Evolutionary conservation across 2,797 vertebrate species (phyloP), one percentile per base, ranked within the genome.

Genomic region (Pipistrellus kuhlii): DNA sequence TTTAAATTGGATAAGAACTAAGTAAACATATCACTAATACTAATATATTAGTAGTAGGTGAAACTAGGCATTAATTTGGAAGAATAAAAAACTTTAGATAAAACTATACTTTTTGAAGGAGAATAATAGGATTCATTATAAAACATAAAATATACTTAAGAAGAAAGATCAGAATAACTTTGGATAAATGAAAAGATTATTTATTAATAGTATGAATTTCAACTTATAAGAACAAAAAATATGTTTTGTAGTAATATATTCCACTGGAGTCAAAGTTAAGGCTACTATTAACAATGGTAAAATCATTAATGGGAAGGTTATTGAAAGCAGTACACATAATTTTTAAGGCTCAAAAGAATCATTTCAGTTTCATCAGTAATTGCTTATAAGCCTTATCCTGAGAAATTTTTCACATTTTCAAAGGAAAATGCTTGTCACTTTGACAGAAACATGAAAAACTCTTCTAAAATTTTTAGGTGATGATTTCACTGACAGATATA

Each of bases 241-340:
- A 55, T 93, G 78, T 46, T 91, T 85, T 73, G 32, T 80, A 85
- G 32, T 17, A 7, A 72, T 75, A 92, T 87, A 95, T 91, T 96
- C 95, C 80, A 95, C 44, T 64, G 64, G n/a, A 94, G 23, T 94
- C 25, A 44, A 90, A 86, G 46, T 93, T 94, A 97, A 94, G 46
- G 64, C 51, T 88, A 12, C n/a, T n/a, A 94, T 95, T 96, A 96
- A 92, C 72, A 93, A 30, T 93, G 55, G 82, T 96, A 82, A n/a
- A 89, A 66, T 90, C 90, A 77, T 95, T 96, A 96, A 88, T 23
- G 35, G 44, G 62, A 96, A 8, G 41, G 17, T 17, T 77, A 35
- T 46, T 55, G 55, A 96, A 94, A 90, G 86, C 59, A 94, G 95
- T 53, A 84, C 62, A 90, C 38, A 94, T 96, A 96, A 97, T 96